These are phyloP conservation scores for Adineta ricciae DNA, from an alignment of 2,888 invertebrate species.

Conservation along the genomic window DNA sequence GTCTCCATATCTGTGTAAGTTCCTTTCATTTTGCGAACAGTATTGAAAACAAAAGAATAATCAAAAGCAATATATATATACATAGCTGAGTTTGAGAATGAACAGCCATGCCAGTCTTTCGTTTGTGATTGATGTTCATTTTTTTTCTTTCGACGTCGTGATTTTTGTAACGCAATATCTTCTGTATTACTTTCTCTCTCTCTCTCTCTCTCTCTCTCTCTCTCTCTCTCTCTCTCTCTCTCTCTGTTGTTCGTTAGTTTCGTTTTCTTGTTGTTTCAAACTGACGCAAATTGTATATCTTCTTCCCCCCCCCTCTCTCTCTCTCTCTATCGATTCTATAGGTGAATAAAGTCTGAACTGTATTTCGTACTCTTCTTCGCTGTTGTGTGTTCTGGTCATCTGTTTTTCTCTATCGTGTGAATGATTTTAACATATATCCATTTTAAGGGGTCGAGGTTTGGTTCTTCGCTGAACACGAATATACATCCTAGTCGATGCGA, in stretches of 20 bases:
- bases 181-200: background rate
- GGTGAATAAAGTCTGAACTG: background rate
- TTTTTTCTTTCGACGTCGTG: background rate
- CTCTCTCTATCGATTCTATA: background rate
- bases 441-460: background rate
- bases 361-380: background rate
- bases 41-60: background rate
- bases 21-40: background rate
- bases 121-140: background rate
- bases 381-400: conserved; percentile 2
- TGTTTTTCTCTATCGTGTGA: background rate
- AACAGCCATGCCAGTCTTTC: conserved; percentile 5
- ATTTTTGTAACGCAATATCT: conserved; percentile 2
- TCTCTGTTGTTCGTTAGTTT: background rate
- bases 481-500: background rate
- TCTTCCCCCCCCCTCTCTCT: background rate
- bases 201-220: no score
- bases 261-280: background rate
- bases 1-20: background rate
- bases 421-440: background rate
- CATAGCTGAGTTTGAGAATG: background rate
- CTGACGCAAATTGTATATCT: background rate
- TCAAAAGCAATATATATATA: background rate
- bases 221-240: no score
- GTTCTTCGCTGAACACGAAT: background rate